Conservation (phyloP, 2,113 vertebrate species). For the Numenius arquata region DNA sequence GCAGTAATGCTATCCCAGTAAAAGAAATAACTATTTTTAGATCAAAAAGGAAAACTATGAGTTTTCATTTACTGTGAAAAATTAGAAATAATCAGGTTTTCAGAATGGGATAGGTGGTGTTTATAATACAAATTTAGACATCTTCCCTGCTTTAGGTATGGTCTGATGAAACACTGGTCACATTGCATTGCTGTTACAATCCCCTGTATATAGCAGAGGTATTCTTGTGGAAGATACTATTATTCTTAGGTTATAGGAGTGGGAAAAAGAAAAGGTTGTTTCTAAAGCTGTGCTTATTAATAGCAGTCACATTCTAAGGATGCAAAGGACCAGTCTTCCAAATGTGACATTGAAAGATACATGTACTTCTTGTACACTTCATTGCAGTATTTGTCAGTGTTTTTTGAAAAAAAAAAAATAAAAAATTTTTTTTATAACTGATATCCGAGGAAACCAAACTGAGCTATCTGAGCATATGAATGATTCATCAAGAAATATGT, state of each 20-base stretch:
- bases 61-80: background rate
- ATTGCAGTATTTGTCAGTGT: background rate
- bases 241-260: background rate
- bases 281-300: background rate
- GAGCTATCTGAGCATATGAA: background rate
- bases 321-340: background rate
- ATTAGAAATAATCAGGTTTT: background rate
- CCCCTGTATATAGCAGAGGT: background rate
- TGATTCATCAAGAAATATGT: background rate
- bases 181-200: fast-evolving
- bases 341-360: background rate
- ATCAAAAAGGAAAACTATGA: background rate
- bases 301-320: background rate
- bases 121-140: background rate
- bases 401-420: background rate
- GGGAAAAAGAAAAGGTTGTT: background rate
- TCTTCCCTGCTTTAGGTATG: background rate
- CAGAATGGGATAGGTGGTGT: background rate
- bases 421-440: background rate
- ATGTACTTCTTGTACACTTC: background rate
- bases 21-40: background rate
- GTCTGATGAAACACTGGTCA: background rate
- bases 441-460: background rate
- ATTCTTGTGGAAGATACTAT: background rate
- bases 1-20: background rate